These are phyloP conservation scores for Sphaeridia pumilis DNA, from an alignment of 2,888 invertebrate species.

Conservation along the genomic window DNA sequence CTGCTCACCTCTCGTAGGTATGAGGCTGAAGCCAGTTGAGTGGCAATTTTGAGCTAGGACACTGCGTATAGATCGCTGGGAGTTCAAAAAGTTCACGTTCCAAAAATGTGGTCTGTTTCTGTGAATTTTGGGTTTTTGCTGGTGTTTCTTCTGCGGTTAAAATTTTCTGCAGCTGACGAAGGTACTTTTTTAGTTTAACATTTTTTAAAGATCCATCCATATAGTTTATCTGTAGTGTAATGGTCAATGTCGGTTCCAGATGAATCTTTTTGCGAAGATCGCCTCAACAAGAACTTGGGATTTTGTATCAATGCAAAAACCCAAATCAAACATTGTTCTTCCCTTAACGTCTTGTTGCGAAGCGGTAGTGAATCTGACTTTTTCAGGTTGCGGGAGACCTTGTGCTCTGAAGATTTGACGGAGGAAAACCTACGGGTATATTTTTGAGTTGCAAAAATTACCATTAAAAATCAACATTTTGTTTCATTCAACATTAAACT, in stretches of 20 bases:
- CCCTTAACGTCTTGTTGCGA: neutral
- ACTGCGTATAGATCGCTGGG: no score
- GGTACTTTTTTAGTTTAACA: neutral
- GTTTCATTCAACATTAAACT: neutral
- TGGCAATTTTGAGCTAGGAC: no score
- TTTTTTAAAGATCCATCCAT: no score
- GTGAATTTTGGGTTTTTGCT: neutral
- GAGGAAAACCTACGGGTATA: neutral
- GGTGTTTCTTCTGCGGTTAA: neutral
- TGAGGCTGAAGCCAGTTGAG: no score
- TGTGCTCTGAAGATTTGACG: conserved; percentile 4
- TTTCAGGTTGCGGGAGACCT: neutral
- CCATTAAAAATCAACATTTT: neutral
- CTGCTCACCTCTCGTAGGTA: no score
- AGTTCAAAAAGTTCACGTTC: no score
- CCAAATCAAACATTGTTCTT: conserved; percentile 3
- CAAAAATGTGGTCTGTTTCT: no score
- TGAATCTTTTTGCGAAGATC: conserved; percentile 12
- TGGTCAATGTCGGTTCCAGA: neutral
- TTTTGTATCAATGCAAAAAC: conserved; percentile 3
- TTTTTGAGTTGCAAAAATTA: neutral
- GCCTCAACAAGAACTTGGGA: no score
- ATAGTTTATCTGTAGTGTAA: no score
- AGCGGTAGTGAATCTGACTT: neutral
- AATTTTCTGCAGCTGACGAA: neutral